Evolutionary conservation across 2,797 vertebrate genomes (phyloP), one percentile per base, ranked within the genome.

Genomic region (Sternotherus odoratus): DNA sequence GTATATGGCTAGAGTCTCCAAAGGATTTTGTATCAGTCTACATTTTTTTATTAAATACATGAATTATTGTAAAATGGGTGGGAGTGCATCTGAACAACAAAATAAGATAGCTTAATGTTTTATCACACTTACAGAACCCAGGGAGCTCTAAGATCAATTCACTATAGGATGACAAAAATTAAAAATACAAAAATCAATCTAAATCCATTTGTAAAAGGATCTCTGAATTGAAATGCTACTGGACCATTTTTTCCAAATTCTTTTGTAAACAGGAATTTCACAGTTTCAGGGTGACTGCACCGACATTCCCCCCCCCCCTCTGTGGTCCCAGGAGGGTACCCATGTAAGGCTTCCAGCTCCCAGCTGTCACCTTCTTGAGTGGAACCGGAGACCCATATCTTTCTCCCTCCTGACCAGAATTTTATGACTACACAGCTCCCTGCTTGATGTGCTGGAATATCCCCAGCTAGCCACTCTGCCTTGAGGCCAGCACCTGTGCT

Each of bases 11-110:
- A 94, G 3, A 74, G 24, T 46, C 43, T 16, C 24, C 72, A 74
- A 74, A 43, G 13, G 13, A 16, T 83, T 86, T n/a, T 86, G 54
- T 33, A 84, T 26, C 43, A 57, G 12, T 57, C 12, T 57, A 30
- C 30, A 53, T 79, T 87, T 26, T 48, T 57, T 72, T 81, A 85
- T 51, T 78, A 80, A 92, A 84, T 72, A 4, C 3, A 91, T 85
- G 92, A 30, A 50, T 91, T 87, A 57, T 75, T 85, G 24, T 78
- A 95, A 95, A 93, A 48, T 63, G 83, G 91, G 85, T 3, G 28
- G 24, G 75, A 13, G 50, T 88, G 83, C 36, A 57, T 33, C 80
- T 51, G 85, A 94, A 83, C 1, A 0, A 23, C 17, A 66, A 21
- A 93, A 46, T 69, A 91, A 91, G n/a, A 51, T 23, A 24, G 54